Conservation (phyloP, 2,113 vertebrate genomes). For the Amphiprion ocellaris region DNA sequence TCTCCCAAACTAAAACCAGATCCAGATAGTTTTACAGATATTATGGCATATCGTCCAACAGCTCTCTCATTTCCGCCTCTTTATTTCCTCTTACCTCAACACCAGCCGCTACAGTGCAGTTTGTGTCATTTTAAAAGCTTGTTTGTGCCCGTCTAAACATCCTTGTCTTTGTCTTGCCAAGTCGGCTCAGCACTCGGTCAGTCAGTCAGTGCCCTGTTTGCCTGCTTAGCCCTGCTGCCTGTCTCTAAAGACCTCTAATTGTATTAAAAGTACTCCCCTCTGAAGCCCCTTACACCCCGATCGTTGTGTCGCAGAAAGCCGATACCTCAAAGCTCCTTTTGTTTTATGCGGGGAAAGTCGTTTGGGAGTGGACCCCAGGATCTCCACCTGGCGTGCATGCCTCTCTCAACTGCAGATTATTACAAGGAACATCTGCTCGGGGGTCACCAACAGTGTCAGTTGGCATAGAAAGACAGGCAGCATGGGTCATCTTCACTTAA, state of each 20-base stretch:
- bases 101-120: constrained; percentile 40
- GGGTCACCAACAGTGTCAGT: constrained; percentile 83
- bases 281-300: constrained; percentile 76
- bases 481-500: constrained; percentile 79
- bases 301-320: constrained; percentile 82
- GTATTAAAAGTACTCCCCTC: constrained; percentile 82
- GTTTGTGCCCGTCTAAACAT: constrained; percentile 63
- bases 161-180: constrained; percentile 53
- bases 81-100: constrained; percentile 61
- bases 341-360: constrained; percentile 80
- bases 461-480: constrained; percentile 79
- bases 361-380: constrained; percentile 80
- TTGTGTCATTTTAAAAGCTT: constrained; percentile 61
- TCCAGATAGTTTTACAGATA: constrained; percentile 73
- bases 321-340: constrained; percentile 87
- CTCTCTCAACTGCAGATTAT: constrained; percentile 87
- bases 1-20: constrained; percentile 64
- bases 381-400: constrained; percentile 85
- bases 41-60: constrained; percentile 57
- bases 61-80: constrained; percentile 58
- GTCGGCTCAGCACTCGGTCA: constrained; percentile 44
- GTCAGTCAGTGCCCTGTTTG: constrained; percentile 59
- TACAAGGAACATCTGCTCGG: constrained; percentile 87
- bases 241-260: constrained; percentile 84
- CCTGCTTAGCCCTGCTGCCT: constrained; percentile 54